phyloP scores from a whole-genome alignment of 2,888 invertebrate genomes.

The Muschampia plurimacula region DNA sequence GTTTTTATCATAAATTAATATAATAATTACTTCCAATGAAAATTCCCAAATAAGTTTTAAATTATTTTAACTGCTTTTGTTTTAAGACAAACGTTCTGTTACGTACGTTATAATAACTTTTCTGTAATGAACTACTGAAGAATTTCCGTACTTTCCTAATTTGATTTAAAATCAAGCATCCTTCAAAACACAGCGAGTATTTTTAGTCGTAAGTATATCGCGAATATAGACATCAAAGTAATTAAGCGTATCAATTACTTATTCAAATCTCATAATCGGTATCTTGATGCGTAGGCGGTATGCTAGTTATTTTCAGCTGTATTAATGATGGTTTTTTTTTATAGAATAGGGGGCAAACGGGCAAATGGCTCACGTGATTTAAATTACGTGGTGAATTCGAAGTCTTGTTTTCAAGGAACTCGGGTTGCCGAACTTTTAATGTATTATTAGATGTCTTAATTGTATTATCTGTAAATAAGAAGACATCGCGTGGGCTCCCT shows the following conservation, averaged over 20 bases:
- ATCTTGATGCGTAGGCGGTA: neutral
- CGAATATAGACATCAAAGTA: constrained; percentile 6
- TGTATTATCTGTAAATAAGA: neutral
- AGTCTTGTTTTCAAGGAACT: neutral
- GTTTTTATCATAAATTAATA: too few species aligned
- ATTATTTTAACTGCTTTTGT: too few species aligned
- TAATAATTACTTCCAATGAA: too few species aligned
- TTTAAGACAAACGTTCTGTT: too few species aligned
- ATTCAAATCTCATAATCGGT: neutral
- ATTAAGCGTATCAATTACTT: constrained; percentile 19
- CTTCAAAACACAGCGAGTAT: neutral
- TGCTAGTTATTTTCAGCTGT: constrained; percentile 2
- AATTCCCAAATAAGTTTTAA: too few species aligned
- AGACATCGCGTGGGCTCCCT: neutral
- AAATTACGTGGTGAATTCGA: neutral
- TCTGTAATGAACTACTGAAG: too few species aligned
- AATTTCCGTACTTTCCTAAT: too few species aligned
- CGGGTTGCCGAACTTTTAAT: constrained; percentile 19
- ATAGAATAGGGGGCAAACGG: too few species aligned
- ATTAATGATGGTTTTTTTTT: too few species aligned
- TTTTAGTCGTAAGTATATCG: neutral
- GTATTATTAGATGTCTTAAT: constrained; percentile 11
- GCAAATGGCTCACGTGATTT: too few species aligned
- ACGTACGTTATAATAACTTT: too few species aligned
- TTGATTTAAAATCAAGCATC: too few species aligned